phyloP scores from a whole-genome alignment of 1,140 invertebrate genomes.

The Conopomorpha cramerella region DNA sequence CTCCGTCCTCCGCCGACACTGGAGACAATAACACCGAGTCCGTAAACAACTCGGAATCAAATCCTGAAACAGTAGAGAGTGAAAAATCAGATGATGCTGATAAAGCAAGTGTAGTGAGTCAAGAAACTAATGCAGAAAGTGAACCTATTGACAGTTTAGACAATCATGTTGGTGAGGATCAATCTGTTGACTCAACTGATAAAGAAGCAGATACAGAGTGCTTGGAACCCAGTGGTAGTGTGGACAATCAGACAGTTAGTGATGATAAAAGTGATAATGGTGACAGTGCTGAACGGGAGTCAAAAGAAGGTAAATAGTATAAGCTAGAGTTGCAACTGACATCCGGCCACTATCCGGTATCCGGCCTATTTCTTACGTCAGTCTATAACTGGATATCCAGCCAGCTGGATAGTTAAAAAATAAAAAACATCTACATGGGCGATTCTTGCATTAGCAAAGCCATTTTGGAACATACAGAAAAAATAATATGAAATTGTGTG shows the following conservation, averaged over 20 bases:
- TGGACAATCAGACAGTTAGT: constrained; percentile 21
- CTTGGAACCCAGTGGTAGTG: constrained; percentile 33
- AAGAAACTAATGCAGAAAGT: constrained; percentile 5
- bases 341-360: too few relatives aligned
- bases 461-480: too few relatives aligned
- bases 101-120: constrained; percentile 10
- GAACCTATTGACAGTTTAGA: constrained; percentile 7
- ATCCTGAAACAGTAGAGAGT: constrained; percentile 9
- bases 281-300: constrained; percentile 13
- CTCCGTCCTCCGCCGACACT: too few relatives aligned
- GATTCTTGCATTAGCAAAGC: too few relatives aligned
- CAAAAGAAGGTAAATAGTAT: constrained; percentile 8
- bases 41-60: constrained; percentile 4
- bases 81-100: constrained; percentile 15
- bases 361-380: too few relatives aligned
- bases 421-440: too few relatives aligned
- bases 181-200: constrained; percentile 13
- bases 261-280: constrained; percentile 33
- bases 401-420: too few relatives aligned
- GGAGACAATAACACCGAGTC: constrained; percentile 10
- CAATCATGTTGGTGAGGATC: constrained; percentile 12
- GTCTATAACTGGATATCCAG: too few relatives aligned
- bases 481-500: too few relatives aligned
- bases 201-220: constrained; percentile 16
- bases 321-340: too few relatives aligned